These are phyloP conservation scores for Melipona beecheii DNA, from an alignment of 2,888 invertebrate genomes.

Conservation along the genomic window DNA sequence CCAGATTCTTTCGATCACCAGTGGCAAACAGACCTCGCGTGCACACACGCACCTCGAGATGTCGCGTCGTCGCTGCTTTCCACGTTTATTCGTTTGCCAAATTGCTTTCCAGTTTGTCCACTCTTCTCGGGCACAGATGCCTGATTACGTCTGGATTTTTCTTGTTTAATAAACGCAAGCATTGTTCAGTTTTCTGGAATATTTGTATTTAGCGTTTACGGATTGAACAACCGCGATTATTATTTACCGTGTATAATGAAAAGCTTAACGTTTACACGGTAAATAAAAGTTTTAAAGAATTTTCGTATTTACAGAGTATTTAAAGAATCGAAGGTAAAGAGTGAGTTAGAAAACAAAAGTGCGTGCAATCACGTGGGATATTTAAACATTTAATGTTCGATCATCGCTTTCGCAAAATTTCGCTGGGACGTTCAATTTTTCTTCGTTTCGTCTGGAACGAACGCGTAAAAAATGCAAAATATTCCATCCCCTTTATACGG, in stretches of 20 bases:
- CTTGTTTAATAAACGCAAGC: no score
- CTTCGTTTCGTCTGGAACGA: not conserved
- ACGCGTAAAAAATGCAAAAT: not conserved
- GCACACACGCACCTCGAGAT: conserved; percentile 29
- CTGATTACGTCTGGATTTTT: not conserved
- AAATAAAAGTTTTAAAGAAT: no score
- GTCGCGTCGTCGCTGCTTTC: conserved; percentile 27
- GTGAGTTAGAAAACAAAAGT: not conserved
- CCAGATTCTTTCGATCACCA: conserved; percentile 55
- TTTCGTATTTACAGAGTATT: no score
- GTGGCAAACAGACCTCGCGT: conserved; percentile 40
- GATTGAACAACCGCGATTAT: no score
- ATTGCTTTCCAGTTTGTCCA: conserved; percentile 13
- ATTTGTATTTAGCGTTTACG: not conserved
- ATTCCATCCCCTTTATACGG: not conserved
- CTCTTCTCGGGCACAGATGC: not conserved
- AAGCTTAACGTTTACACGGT: no score
- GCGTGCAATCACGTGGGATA: not conserved
- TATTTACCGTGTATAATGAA: no score
- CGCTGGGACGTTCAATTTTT: not conserved
- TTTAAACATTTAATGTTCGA: not conserved
- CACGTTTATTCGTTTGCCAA: conserved; percentile 25
- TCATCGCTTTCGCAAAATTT: not conserved
- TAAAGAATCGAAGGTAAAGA: no score
- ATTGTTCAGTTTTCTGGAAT: not conserved